Conservation (phyloP, 1,140 invertebrate genomes). For the Chymomyza costata region DNA sequence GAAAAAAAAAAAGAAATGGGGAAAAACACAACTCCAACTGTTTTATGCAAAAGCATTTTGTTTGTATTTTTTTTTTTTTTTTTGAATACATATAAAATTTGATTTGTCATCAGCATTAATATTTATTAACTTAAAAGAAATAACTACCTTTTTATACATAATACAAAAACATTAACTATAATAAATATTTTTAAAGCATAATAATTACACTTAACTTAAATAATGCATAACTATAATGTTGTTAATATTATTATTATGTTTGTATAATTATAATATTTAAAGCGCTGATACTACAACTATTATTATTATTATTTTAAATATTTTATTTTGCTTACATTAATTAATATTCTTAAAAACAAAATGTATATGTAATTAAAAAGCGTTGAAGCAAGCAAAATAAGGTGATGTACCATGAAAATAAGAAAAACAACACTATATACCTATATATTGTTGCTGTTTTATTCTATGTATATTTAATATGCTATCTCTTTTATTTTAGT, state of each 20-base stretch:
- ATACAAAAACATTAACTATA: slow-evolving; percentile 14
- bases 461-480: not conserved
- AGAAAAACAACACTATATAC: not conserved
- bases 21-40: too few species aligned
- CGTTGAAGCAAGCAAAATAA: slow-evolving; percentile 17
- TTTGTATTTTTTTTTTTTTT: slow-evolving; percentile 14
- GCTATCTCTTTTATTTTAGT: too few species aligned
- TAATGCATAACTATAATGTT: slow-evolving; percentile 54
- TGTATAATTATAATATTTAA: slow-evolving; percentile 58
- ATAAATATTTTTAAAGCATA: slow-evolving; percentile 34
- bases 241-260: slow-evolving; percentile 63
- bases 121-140: slow-evolving; percentile 45
- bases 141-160: slow-evolving; percentile 39
- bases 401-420: slow-evolving; percentile 49
- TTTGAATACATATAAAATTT: slow-evolving; percentile 9
- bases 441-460: not conserved
- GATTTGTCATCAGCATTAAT: slow-evolving; percentile 55
- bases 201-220: slow-evolving; percentile 23
- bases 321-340: slow-evolving; percentile 12
- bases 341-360: too few species aligned
- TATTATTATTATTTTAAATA: slow-evolving; percentile 9
- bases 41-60: slow-evolving; percentile 2
- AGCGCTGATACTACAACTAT: slow-evolving; percentile 25
- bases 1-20: not conserved
- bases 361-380: slow-evolving; percentile 28